Evolutionary conservation across 2,888 invertebrate species (phyloP), one percentile per base, ranked within the genome.

Genomic region (Julus scanicus): DNA sequence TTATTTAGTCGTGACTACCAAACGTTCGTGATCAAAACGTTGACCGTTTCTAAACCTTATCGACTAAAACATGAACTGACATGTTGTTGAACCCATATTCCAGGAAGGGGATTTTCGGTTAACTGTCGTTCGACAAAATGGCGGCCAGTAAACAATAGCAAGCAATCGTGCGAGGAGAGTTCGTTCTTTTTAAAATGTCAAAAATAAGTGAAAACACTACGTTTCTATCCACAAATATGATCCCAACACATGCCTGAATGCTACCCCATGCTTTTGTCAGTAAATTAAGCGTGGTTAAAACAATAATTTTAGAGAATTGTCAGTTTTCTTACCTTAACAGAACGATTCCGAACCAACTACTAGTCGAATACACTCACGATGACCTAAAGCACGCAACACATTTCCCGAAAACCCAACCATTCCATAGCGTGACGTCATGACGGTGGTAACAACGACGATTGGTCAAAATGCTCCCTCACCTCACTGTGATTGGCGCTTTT

Each of bases 71-170:
- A 20, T 6, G 20, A 63, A 20, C 63, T 63, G 63, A 63, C 63
- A 63, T 63, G 63, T 63, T 63, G 63, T 63, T 63, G 63, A 63
- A 63, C 63, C 63, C 63, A 63, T 29, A 63, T 63, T 63, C 63
- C 63, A 63, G 63, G 63, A 63, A 63, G 63, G 63, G 20, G 63
- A 57, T 63, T 63, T 63, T 63, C 63, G 63, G 63, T 63, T 63
- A 63, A 63, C 63, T 63, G 63, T 63, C 63, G 63, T 63, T 63
- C 63, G 20, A 63, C 63, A 63, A 63, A 63, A 63, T 63, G 63
- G 63, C 63, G 63, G 63, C 63, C 63, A 63, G 63, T 63, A 63
- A 63, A 63, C 63, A 63, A 63, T 63, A 63, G 63, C 63, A 63
- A 63, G 9, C 20, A 57, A 63, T 63, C 20, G 63, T 8, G 6